These are phyloP conservation scores for Loris lydekkerianus DNA, from an alignment of 2,797 vertebrate genomes.

Conservation along the genomic window DNA sequence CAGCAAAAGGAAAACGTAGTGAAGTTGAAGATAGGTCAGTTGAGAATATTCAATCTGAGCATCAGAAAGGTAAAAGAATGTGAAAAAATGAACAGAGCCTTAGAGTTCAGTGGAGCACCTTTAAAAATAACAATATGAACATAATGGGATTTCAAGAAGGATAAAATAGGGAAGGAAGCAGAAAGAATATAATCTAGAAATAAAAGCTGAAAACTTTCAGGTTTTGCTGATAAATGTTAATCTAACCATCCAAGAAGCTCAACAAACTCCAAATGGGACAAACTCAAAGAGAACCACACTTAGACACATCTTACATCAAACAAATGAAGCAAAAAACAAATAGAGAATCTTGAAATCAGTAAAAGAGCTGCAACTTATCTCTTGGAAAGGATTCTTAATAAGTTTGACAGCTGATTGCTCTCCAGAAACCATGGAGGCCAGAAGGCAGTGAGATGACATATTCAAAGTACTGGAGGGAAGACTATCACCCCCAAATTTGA, in stretches of 20 bases:
- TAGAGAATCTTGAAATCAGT: background rate
- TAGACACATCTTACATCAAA: background rate
- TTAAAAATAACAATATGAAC: background rate
- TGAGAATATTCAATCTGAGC: background rate
- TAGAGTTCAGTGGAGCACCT: background rate
- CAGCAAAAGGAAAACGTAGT: background rate
- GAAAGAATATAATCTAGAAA: slow-evolving; percentile 14
- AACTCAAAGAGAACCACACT: background rate
- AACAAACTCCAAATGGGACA: background rate
- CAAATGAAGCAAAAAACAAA: background rate
- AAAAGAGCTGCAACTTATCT: background rate
- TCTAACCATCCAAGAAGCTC: background rate
- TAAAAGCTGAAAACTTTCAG: background rate
- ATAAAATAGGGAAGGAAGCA: background rate
- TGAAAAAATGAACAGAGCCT: background rate
- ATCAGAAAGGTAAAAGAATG: slow-evolving; percentile 34
- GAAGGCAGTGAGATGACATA: background rate
- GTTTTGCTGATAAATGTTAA: background rate
- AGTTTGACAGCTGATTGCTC: background rate
- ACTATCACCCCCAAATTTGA: background rate
- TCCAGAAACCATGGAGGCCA: background rate
- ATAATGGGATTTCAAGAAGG: background rate
- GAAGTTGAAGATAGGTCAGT: background rate
- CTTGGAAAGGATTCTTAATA: background rate
- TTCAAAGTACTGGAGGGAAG: slow-evolving; percentile 5